phyloP scores from a whole-genome alignment of 2,797 vertebrate species.

The Knipowitschia caucasica region DNA sequence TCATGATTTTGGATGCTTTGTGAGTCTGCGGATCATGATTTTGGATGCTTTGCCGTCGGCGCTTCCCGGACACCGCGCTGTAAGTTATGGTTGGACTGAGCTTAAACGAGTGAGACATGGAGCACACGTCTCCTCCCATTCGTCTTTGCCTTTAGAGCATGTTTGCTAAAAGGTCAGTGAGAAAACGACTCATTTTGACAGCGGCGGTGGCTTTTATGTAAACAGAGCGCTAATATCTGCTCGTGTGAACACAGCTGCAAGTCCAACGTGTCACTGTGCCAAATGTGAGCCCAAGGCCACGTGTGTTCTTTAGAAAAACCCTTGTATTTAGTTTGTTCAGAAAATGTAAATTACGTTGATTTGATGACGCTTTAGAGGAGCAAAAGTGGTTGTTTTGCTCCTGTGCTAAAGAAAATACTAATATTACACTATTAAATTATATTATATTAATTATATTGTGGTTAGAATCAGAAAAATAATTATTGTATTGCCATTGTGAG shows the following conservation, averaged over 20 bases:
- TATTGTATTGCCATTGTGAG: no score
- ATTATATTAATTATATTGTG: no score
- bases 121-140: constrained; percentile 49
- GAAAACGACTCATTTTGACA: constrained; percentile 31
- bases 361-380: no score
- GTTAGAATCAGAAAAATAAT: no score
- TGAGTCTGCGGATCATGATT: constrained; percentile 45
- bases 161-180: constrained; percentile 45
- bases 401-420: no score
- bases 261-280: constrained; percentile 6
- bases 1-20: constrained; percentile 52
- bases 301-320: background rate
- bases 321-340: no score
- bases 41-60: constrained; percentile 7
- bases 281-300: constrained; percentile 19
- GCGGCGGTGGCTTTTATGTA: constrained; percentile 27
- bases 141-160: constrained; percentile 40
- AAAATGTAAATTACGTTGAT: no score
- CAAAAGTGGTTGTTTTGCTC: no score
- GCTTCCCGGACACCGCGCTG: background rate
- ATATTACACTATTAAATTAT: no score
- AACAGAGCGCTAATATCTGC: constrained; percentile 37
- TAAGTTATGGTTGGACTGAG: constrained; percentile 24
- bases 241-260: constrained; percentile 21
- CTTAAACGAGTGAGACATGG: constrained; percentile 40